A percentile compares a stretch with the other conserved stretches of the same genome.
Conservation (phyloP, 2,888 invertebrate species). For the Watsonalla cultraria region DNA sequence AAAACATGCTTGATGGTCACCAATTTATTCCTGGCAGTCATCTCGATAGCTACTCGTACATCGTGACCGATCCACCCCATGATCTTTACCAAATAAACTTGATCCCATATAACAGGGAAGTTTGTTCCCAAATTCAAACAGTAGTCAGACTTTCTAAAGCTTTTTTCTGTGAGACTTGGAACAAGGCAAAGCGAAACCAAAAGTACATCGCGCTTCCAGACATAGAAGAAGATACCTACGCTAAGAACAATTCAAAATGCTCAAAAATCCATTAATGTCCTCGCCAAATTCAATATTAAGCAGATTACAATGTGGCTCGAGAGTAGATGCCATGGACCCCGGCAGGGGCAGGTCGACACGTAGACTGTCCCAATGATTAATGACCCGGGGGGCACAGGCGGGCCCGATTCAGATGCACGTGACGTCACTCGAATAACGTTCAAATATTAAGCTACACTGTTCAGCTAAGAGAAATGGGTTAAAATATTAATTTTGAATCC, state of each 20-base stretch:
- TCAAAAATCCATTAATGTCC: neutral
- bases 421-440: slow-evolving; percentile 58
- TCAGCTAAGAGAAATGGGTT: slow-evolving; percentile 26
- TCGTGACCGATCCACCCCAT: too few relatives aligned
- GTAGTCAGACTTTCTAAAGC: too few relatives aligned
- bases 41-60: too few relatives aligned
- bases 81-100: too few relatives aligned
- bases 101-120: too few relatives aligned
- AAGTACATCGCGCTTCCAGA: too few relatives aligned
- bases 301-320: slow-evolving; percentile 1
- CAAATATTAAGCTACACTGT: slow-evolving; percentile 42
- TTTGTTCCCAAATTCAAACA: too few relatives aligned
- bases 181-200: too few relatives aligned
- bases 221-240: too few relatives aligned
- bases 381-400: slow-evolving; percentile 42
- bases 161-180: too few relatives aligned
- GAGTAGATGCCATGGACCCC: neutral
- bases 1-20: too few relatives aligned
- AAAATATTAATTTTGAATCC: slow-evolving; percentile 19
- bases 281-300: neutral
- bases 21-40: too few relatives aligned
- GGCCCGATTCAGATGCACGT: slow-evolving; percentile 68
- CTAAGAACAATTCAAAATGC: neutral
- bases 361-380: slow-evolving; percentile 62
- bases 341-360: slow-evolving; percentile 46